Evolutionary conservation across 2,113 vertebrate species (phyloP), one percentile per base, ranked within the genome.

Genomic region (Spheniscus mendiculus): DNA sequence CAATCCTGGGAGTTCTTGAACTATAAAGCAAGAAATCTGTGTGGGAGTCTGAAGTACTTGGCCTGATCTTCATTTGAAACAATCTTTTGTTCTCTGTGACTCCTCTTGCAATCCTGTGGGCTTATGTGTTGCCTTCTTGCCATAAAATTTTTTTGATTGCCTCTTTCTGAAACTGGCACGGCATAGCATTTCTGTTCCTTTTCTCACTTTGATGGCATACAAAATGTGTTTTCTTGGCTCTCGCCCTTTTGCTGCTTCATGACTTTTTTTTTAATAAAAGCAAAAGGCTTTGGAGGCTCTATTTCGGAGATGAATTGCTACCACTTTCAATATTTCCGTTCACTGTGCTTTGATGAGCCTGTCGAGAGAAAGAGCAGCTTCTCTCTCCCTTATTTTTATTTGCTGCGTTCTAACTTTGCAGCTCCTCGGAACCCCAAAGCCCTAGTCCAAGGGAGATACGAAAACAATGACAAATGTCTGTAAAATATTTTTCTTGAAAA

Each of bases 141-240:
- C 87, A 72, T 72, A 76, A 93, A 94, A 95, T 90, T 95, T 93
- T 50, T 82, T 94, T 90, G 81, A 91, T 61, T 87, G 78, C 82
- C 78, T 93, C 87, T 85, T 93, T 87, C 62, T 96, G 87, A 97
- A 97, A 88, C 85, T 50, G 95, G 88, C 94, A 97, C 72, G 29
- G 62, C 73, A 77, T 23, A 90, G 86, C 77, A 71, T 58, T 97
- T 94, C 97, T 98, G 91, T 96, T 98, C 87, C 72, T 97, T 96
- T 96, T 96, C 95, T 97, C 77, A 73, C 70, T 97, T 94, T 82
- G 96, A 92, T 36, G 53, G 92, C 6, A 5, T 82, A 87, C 62
- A 69, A 90, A 94, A 96, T 96, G 91, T 95, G 81, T 97, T 98
- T 97, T 97, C 97, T 97, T 97, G 95, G 91, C 97, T 96, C 90